Base-by-base conservation (phyloP, 2,113 vertebrate genomes). In the Leiothrix lutea region DNA sequence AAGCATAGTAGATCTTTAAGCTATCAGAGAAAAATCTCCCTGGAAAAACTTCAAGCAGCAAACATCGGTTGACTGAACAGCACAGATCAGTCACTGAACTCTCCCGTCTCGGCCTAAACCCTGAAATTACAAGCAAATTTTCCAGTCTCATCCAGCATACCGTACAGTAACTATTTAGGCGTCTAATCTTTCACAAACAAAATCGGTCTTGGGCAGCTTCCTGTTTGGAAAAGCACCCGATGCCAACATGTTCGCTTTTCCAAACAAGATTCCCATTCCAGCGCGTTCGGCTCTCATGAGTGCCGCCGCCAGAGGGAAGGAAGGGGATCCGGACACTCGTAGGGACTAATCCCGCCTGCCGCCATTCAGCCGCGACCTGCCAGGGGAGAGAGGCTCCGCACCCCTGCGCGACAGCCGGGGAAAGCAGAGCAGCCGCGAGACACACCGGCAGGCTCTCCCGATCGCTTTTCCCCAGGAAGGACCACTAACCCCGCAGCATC, bases 351-450 rank as follows among this genome's bases (percentile, higher is more conserved):
- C 62, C 83, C 35, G 50, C 12, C 80, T 1, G 71, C 66, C 50
- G 54, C 5, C 75, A 9, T 20, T 25, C 75, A 26, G 28, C 71
- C 44, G 11, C 50, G 62, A 40, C 35, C 75, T 23, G 53, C 44
- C 57, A 0, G n/a, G 17, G 26, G 5, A n/a, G 5, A 14, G 15
- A 24, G 14, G 8, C 48, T 20, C 69, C 4, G 35, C 75, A 14
- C 19, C 23, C 25, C 71, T 5, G 33, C 36, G 33, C 31, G 5
- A 11, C 8, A 11, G 54, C 31, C 54, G 17, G n/a, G 35, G 22
- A 6, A 17, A 42, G 51, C 81, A 5, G 1, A 5, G 1, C 69
- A 19, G 20, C 24, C 1, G 4, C 15, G 1, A 45, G 12, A 9
- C 7, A 19, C 58, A 1, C 1, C 5, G 12, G 11, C 17, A 6